Conservation (phyloP, 2,113 vertebrate species). For the Oncorhynchus nerka region DNA sequence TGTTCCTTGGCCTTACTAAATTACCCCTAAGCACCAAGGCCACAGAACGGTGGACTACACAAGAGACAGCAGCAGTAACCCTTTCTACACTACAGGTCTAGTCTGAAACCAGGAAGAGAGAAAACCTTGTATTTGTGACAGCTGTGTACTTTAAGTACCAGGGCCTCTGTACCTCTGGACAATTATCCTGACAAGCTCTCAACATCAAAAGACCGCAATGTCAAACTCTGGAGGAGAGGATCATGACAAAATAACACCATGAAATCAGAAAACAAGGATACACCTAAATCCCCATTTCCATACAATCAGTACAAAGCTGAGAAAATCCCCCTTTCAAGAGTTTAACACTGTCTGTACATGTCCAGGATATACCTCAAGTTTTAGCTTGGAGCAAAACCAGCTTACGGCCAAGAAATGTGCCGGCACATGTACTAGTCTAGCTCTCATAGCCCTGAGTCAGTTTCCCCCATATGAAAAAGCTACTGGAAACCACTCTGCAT, state of each 20-base stretch:
- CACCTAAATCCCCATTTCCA: not conserved
- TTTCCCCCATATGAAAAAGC: conserved; percentile 31
- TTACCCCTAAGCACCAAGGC: conserved; percentile 25
- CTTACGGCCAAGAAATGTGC: conserved; percentile 60
- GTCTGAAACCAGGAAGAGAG: conserved; percentile 19
- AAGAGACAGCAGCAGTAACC: conserved; percentile 21
- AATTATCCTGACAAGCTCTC: conserved; percentile 22
- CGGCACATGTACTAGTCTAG: not conserved
- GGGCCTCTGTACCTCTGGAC: conserved; percentile 27
- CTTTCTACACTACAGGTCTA: conserved; percentile 13
- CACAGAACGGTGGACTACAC: conserved; percentile 2
- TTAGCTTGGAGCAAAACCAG: conserved; percentile 47
- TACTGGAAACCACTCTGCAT: conserved; percentile 49
- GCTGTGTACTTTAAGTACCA: conserved; percentile 20
- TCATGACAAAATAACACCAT: not conserved
- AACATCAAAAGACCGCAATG: conserved; percentile 4
- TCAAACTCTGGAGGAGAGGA: not conserved
- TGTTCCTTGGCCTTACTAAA: conserved; percentile 25
- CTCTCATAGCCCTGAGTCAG: conserved; percentile 47
- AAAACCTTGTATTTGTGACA: conserved; percentile 40
- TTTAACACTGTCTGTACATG: conserved; percentile 37
- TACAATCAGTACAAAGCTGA: not conserved
- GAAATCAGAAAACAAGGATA: not conserved
- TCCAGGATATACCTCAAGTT: conserved; percentile 56
- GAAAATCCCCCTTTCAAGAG: conserved; percentile 21